Evolutionary conservation across 2,888 invertebrate genomes (phyloP).

Genomic region (Melinopterus prodromus): DNA sequence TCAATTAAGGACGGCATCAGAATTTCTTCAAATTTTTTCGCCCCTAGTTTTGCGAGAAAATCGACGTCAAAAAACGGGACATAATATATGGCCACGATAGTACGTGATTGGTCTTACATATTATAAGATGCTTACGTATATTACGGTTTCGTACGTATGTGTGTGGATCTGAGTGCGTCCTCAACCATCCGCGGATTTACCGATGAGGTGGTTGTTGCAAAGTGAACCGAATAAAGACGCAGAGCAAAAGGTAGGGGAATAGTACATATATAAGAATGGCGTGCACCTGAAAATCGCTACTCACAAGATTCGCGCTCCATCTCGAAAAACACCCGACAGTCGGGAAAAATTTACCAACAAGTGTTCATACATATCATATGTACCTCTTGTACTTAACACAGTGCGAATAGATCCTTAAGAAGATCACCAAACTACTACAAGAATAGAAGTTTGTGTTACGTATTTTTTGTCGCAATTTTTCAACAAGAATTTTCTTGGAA

Average conservation of each 20-base stretch:
- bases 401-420: background rate
- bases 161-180: background rate
- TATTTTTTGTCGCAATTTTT: background rate
- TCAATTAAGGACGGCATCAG: no score
- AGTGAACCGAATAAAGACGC: background rate
- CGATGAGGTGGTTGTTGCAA: background rate
- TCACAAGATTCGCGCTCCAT: background rate
- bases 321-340: background rate
- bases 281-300: background rate
- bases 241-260: background rate
- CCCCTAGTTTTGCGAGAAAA: no score
- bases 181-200: background rate
- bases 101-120: no score
- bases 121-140: background rate
- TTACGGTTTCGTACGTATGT: background rate
- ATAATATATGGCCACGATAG: no score
- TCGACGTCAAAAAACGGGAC: no score
- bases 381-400: background rate
- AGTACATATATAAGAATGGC: background rate
- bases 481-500: background rate
- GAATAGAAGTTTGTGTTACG: background rate
- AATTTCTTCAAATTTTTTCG: no score
- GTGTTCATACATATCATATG: background rate
- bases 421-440: background rate
- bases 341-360: background rate